Evolutionary conservation across 2,113 vertebrate genomes (phyloP), one percentile per base, ranked within the genome.

Genomic region (Phylloscopus trochilus): DNA sequence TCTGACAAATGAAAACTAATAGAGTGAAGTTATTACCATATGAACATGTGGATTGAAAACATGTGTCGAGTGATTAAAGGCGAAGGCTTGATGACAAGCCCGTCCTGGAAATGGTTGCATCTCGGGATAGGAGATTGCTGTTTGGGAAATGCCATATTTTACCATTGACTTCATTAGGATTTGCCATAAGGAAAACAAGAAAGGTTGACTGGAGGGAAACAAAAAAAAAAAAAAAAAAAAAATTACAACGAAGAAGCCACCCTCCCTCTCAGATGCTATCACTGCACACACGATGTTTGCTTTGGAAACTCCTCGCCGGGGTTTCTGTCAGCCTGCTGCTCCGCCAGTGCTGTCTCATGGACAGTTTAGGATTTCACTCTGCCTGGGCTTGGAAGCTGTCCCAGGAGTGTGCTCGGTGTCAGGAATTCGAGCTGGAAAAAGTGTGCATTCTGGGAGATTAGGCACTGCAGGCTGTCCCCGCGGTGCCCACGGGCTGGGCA

Each of bases 41-140:
- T 94, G 96, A 97, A 85, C 92, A 92, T 58, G 94, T 20, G 83
- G 98, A 98, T 98, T 98, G 97, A 92, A 98, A 98, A 97, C 98
- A 98, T 93, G 98, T 98, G 98, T 97, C 97, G 95, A 98, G 93
- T 96, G 97, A 98, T 98, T 98, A 98, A 69, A 93, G 94, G 81
- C 22, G 21, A 96, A 93, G 93, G 87, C 90, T 76, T 78, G 97
- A 97, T 97, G 96, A 97, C 96, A 97, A 96, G 86, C 97, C 94
- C 63, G 41, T 87, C 67, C 52, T 7, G 4, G 83, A 87, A 80
- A 75, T 58, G 95, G 88, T 8, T 76, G 76, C 94, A 91, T 95
- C 87, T 66, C 1, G 0, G 51, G 82, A 67, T n/a, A 96, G 92
- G 85, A 90, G 85, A 55, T 43, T 31, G 26, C 56, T 83, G 37